These are phyloP conservation scores for Xiphias gladius DNA, from an alignment of 2,113 vertebrate genomes.

Conservation along the genomic window DNA sequence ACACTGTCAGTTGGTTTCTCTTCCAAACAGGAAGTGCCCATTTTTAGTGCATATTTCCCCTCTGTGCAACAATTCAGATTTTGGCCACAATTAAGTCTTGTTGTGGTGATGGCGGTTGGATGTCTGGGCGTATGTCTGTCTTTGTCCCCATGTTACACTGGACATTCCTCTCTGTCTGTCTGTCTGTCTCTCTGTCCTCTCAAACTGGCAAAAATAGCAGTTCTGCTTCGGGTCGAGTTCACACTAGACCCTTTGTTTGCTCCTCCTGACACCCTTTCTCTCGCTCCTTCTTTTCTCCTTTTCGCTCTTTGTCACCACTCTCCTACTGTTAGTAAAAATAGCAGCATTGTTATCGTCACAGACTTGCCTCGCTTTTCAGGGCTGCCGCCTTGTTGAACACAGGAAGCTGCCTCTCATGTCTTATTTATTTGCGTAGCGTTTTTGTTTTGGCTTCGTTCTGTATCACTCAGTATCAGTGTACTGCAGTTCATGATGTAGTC, in stretches of 20 bases:
- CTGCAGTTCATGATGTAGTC: conserved; percentile 20
- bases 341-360: conserved; percentile 75
- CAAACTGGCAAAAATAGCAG: conserved; percentile 57
- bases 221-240: conserved; percentile 65
- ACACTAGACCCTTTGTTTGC: conserved; percentile 76
- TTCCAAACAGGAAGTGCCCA: conserved; percentile 74
- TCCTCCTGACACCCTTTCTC: conserved; percentile 63
- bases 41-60: conserved; percentile 67
- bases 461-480: background rate
- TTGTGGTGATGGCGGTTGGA: conserved; percentile 45
- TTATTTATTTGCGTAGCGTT: conserved; percentile 58
- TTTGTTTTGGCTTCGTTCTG: conserved; percentile 48
- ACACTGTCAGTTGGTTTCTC: conserved; percentile 49
- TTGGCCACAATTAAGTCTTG: conserved; percentile 44
- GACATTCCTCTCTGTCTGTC: conserved; percentile 17
- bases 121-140: conserved; percentile 33
- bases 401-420: conserved; percentile 72
- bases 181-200: conserved; percentile 20
- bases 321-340: conserved; percentile 81
- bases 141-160: conserved; percentile 46
- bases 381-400: conserved; percentile 52
- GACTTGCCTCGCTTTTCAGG: conserved; percentile 53
- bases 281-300: conserved; percentile 54
- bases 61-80: conserved; percentile 43
- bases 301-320: conserved; percentile 70